These are phyloP conservation scores for Apocheima hispidaria DNA, from an alignment of 2,888 invertebrate genomes.

Conservation along the genomic window DNA sequence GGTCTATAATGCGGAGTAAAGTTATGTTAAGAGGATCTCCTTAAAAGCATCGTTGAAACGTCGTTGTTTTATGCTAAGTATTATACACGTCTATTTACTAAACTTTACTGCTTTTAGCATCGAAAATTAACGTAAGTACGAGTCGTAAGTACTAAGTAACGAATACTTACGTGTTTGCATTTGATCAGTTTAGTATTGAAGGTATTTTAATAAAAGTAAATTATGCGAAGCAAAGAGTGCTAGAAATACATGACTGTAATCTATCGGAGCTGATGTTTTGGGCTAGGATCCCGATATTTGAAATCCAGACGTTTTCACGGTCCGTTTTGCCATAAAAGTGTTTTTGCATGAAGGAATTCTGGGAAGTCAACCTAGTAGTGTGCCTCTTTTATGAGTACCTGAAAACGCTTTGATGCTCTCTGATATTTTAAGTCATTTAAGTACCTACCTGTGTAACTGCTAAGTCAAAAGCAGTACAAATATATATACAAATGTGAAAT, in stretches of 20 bases:
- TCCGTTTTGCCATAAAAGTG: not conserved
- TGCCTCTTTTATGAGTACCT: too few species aligned
- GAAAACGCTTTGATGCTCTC: too few species aligned
- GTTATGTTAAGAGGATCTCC: conserved; percentile 43
- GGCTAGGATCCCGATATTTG: too few species aligned
- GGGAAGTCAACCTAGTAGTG: too few species aligned
- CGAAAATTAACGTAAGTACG: conserved; percentile 21
- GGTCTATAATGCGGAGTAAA: conserved; percentile 38
- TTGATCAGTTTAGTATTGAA: not conserved
- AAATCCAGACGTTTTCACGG: not conserved
- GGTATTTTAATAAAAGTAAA: not conserved
- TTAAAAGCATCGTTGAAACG: conserved; percentile 41
- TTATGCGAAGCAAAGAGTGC: not conserved
- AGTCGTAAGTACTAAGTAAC: conserved; percentile 16
- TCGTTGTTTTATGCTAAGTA: conserved; percentile 36
- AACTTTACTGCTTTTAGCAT: conserved; percentile 32
- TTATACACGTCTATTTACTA: conserved; percentile 30
- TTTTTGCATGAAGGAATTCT: not conserved
- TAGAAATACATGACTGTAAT: not conserved
- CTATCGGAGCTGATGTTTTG: not conserved
- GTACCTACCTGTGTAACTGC: too few species aligned
- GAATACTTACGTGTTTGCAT: conserved; percentile 3
- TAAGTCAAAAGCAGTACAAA: too few species aligned
- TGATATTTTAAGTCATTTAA: too few species aligned
- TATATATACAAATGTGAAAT: too few species aligned